These are phyloP conservation scores for Neomonachus schauinslandi DNA, from an alignment of 2,113 vertebrate genomes.

Conservation along the genomic window DNA sequence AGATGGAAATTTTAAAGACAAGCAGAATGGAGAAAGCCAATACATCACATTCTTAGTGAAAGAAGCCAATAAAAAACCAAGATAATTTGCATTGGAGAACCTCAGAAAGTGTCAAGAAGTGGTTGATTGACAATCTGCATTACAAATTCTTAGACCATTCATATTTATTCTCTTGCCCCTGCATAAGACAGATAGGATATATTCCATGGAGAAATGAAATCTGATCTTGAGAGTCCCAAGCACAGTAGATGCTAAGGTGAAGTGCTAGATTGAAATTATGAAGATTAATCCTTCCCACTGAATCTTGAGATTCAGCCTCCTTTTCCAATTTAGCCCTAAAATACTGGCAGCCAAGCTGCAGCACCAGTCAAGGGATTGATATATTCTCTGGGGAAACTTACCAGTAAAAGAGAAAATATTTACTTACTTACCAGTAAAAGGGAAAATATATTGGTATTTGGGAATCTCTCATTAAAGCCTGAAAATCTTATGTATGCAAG, in stretches of 20 bases:
- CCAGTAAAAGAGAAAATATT: not conserved
- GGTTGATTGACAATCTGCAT: not conserved
- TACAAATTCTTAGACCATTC: not conserved
- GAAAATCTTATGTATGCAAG: not conserved
- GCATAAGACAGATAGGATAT: not conserved
- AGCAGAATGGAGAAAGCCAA: not conserved
- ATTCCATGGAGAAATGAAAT: not conserved
- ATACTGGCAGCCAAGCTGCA: not conserved
- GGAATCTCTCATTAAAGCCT: not conserved
- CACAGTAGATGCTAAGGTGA: not conserved
- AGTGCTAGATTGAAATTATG: not conserved
- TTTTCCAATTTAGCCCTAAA: not conserved
- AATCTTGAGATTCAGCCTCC: not conserved
- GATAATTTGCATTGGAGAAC: not conserved
- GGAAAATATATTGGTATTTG: conserved; percentile 20
- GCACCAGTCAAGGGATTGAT: not conserved
- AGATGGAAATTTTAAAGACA: not conserved
- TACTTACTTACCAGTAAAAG: not conserved
- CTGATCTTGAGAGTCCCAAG: not conserved
- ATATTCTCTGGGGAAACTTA: not conserved
- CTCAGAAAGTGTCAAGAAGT: not conserved
- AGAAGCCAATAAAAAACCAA: not conserved
- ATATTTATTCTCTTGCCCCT: not conserved
- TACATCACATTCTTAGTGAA: not conserved
- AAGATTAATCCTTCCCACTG: not conserved